Percentiles rank a stretch among this genome's conserved stretches.
Evolutionary conservation across 2,113 vertebrate species (phyloP).

Genomic region (Recurvirostra avosetta): DNA sequence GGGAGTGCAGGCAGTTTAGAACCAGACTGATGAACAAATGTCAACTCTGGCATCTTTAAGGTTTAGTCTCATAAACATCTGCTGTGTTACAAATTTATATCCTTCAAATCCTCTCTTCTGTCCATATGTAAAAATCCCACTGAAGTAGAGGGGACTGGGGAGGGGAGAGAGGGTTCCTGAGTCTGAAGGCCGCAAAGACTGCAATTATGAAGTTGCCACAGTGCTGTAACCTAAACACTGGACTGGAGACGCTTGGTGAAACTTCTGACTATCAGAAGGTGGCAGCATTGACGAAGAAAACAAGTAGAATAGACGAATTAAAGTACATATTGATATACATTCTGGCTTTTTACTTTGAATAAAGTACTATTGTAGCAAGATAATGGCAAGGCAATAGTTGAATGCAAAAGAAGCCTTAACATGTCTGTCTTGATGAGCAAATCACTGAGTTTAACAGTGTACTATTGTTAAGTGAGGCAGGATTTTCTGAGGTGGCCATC

Average conservation of each 20-base stretch:
- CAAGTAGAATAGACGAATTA: background rate
- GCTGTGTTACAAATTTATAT: background rate
- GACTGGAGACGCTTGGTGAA: background rate
- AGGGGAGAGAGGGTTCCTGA: background rate
- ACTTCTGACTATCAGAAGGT: conserved; percentile 65
- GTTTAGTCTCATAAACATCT: background rate
- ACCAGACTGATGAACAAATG: background rate
- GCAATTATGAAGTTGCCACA: background rate
- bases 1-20: background rate
- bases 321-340: background rate
- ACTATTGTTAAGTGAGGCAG: background rate
- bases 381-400: conserved; percentile 17
- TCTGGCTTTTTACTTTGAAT: background rate
- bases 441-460: background rate
- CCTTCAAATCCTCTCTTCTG: background rate
- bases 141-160: background rate
- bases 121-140: background rate
- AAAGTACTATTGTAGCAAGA: background rate
- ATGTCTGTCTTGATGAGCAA: background rate
- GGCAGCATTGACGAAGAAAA: conserved; percentile 79
- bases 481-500: background rate
- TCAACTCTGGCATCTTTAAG: background rate
- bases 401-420: conserved; percentile 1
- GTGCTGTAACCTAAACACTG: background rate
- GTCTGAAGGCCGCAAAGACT: background rate